Percentiles rank a stretch among this genome's conserved stretches.
phyloP scores from a whole-genome alignment of 2,888 invertebrate genomes.

The Melangyna quadrimaculata region DNA sequence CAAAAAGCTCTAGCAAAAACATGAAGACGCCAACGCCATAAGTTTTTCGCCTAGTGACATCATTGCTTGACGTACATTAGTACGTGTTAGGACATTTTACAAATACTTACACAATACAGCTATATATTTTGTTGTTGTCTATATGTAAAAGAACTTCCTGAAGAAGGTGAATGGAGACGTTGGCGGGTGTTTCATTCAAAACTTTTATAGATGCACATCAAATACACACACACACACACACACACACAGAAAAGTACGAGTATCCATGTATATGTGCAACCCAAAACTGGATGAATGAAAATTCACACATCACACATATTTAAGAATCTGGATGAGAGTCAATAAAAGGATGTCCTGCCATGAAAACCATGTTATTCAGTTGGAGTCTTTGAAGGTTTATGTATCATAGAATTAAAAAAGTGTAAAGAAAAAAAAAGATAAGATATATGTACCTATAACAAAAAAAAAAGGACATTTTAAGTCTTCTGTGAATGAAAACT shows the following conservation, averaged over 20 bases:
- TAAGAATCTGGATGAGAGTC: slow-evolving; percentile 48
- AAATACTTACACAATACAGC: neutral
- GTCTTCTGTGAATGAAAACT: neutral
- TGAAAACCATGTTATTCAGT: slow-evolving; percentile 72
- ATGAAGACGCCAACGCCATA: slow-evolving; percentile 58
- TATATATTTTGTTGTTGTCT: neutral
- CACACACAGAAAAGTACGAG: neutral
- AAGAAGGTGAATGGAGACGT: slow-evolving; percentile 30
- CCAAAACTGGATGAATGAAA: slow-evolving; percentile 64
- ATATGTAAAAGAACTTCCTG: neutral
- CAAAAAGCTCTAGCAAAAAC: slow-evolving; percentile 23
- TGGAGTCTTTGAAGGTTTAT: slow-evolving; percentile 49
- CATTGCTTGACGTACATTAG: slow-evolving; percentile 60
- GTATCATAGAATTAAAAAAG: slow-evolving; percentile 23
- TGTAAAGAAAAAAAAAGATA: neutral
- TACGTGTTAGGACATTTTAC: slow-evolving; percentile 33
- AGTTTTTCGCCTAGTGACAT: slow-evolving; percentile 55
- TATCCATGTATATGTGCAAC: slow-evolving; percentile 10
- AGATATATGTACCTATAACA: neutral
- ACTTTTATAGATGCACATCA: slow-evolving; percentile 40
- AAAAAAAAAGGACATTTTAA: neutral
- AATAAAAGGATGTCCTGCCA: slow-evolving; percentile 73
- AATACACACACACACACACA: neutral
- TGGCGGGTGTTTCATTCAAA: slow-evolving; percentile 67
- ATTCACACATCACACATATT: slow-evolving; percentile 49